Conservation (phyloP, 2,888 invertebrate genomes). For the Margaritifera margaritifera region DNA sequence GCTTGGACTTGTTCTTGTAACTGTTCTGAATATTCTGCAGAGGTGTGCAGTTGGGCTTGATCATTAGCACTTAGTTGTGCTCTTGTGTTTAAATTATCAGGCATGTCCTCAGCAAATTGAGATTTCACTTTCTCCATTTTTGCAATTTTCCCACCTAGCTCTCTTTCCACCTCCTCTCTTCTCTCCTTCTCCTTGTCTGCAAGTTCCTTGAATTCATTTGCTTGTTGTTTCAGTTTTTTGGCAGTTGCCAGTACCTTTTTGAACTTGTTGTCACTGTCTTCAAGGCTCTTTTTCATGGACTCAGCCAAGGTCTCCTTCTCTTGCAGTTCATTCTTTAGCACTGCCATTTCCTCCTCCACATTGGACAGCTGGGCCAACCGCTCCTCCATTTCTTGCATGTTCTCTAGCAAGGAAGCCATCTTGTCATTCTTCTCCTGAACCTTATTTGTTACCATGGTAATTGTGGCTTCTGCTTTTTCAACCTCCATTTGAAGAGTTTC, state of each 20-base stretch:
- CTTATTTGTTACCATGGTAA: slow-evolving; percentile 10
- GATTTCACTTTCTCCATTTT: not conserved
- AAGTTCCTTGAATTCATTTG: slow-evolving; percentile 42
- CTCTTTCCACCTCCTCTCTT: slow-evolving; percentile 19
- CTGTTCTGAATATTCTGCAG: too few species aligned
- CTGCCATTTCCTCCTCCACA: slow-evolving; percentile 3
- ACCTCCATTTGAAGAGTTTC: slow-evolving; percentile 13
- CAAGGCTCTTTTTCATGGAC: slow-evolving; percentile 33
- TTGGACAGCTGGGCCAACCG: slow-evolving; percentile 42
- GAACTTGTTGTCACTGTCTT: slow-evolving; percentile 56
- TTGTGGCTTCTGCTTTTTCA: slow-evolving; percentile 12
- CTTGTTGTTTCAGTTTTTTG: slow-evolving; percentile 63
- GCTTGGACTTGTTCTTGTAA: too few species aligned
- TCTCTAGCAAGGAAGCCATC: slow-evolving; percentile 53
- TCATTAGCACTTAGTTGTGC: too few species aligned
- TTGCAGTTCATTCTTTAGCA: slow-evolving; percentile 16
- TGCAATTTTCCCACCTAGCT: slow-evolving; percentile 3
- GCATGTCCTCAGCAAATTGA: not conserved
- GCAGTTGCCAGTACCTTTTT: slow-evolving; percentile 64
- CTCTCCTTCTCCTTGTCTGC: slow-evolving; percentile 25
- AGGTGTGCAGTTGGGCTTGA: too few species aligned
- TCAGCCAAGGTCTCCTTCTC: slow-evolving; percentile 32
- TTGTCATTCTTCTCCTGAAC: slow-evolving; percentile 54
- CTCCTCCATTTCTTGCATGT: slow-evolving; percentile 63
- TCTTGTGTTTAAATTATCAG: too few species aligned